Evolutionary conservation across 2,888 invertebrate genomes (phyloP).

Genomic region (Chymomyza caudatula): DNA sequence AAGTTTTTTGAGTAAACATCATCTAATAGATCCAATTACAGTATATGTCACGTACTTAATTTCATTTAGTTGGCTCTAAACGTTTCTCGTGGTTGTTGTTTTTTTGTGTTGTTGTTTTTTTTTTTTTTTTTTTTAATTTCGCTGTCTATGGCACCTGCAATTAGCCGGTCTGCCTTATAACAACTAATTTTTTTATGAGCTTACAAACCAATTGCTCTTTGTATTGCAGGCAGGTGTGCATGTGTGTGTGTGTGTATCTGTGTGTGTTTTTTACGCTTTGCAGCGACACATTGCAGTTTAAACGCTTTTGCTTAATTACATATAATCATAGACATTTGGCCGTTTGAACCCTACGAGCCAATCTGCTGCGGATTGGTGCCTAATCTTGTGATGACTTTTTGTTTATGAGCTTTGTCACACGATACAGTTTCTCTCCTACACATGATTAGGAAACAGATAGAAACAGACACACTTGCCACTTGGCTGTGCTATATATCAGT

Average conservation of each 20-base stretch:
- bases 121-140: constrained; percentile 27
- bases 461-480: not conserved
- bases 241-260: not conserved
- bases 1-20: constrained; percentile 28
- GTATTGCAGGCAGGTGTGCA: not conserved
- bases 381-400: not conserved
- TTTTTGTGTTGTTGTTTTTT: not conserved
- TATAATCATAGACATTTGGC: constrained; percentile 57
- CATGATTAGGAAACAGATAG: constrained; percentile 16
- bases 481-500: constrained; percentile 51
- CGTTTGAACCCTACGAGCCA: not conserved
- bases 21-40: constrained; percentile 67
- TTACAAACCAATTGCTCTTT: constrained; percentile 37
- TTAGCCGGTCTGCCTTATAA: constrained; percentile 61
- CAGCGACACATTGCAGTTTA: constrained; percentile 47
- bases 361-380: not conserved
- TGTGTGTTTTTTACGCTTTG: constrained; percentile 22
- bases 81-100: constrained; percentile 37
- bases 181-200: constrained; percentile 57
- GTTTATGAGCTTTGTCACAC: constrained; percentile 57
- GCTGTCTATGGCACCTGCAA: constrained; percentile 55
- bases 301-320: constrained; percentile 63
- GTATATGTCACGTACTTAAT: constrained; percentile 72
- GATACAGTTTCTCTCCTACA: constrained; percentile 43
- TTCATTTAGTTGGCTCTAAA: constrained; percentile 62